phyloP scores from a whole-genome alignment of 2,113 vertebrate genomes.

The Larimichthys crocea region DNA sequence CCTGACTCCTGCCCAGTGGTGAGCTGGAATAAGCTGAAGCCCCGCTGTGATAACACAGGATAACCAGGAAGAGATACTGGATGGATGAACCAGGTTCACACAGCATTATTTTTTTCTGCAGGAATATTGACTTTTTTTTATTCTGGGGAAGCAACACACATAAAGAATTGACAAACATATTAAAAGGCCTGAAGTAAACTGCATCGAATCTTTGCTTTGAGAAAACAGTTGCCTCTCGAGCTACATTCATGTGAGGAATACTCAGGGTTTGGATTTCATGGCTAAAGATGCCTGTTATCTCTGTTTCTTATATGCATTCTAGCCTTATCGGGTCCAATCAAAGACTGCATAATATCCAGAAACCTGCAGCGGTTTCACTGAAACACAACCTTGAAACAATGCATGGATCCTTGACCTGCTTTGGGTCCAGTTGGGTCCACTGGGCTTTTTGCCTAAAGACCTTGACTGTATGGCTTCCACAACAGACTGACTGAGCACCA shows the following conservation, averaged over 20 bases:
- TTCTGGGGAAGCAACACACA: background rate
- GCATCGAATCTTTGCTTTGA: background rate
- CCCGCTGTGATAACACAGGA: background rate
- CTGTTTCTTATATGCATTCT: background rate
- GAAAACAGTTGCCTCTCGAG: background rate
- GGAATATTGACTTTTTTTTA: background rate
- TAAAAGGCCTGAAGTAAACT: background rate
- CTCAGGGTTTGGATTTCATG: background rate
- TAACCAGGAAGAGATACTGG: background rate
- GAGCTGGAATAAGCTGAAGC: background rate
- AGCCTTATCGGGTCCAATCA: background rate
- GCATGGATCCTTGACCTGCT: background rate
- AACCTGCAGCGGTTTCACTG: background rate
- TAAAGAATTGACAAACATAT: background rate
- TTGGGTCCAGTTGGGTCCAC: conserved; percentile 10
- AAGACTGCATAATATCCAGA: conserved; percentile 2
- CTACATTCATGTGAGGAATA: no score
- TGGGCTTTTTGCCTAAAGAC: conserved; percentile 12
- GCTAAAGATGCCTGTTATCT: background rate
- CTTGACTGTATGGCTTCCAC: conserved; percentile 34
- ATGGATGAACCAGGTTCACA: background rate
- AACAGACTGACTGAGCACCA: conserved; percentile 32
- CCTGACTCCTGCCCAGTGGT: background rate
- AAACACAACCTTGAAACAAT: conserved; percentile 15
- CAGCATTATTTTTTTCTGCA: background rate